A percentile compares a stretch with the other conserved stretches of the same genome.
Conservation (phyloP, 2,113 vertebrate genomes). For the Melanostigma gelatinosum region DNA sequence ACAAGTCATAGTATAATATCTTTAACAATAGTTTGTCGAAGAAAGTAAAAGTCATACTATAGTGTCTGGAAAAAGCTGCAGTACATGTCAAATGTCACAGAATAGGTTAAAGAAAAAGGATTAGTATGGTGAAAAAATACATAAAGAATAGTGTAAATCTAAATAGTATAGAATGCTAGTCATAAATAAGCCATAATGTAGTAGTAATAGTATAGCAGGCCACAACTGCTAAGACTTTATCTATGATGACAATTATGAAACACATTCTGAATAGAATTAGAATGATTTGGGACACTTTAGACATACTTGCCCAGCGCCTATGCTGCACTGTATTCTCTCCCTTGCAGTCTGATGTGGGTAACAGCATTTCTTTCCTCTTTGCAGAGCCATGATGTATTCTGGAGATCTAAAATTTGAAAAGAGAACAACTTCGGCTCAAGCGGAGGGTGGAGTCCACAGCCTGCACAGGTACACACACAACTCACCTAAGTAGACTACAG, state of each 20-base stretch:
- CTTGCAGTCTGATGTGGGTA: neutral
- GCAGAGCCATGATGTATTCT: slow-evolving; percentile 98
- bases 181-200: no score
- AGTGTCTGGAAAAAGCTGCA: no score
- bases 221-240: neutral
- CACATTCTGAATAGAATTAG: neutral
- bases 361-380: neutral
- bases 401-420: slow-evolving; percentile 99
- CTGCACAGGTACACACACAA: slow-evolving; percentile 91
- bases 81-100: no score
- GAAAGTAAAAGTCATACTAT: no score
- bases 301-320: neutral
- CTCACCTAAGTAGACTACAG: neutral
- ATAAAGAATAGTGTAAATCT: no score
- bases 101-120: no score
- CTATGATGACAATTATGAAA: neutral
- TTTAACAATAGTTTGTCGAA: no score
- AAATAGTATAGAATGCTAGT: neutral
- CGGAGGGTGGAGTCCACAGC: slow-evolving; percentile 96
- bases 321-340: neutral
- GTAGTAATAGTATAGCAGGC: no score
- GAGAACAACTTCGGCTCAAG: slow-evolving; percentile 92
- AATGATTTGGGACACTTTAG: neutral
- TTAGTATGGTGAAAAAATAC: no score
- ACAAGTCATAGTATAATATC: no score